These are phyloP conservation scores for Sinella curviseta DNA, from an alignment of 1,140 invertebrate genomes.

Conservation along the genomic window DNA sequence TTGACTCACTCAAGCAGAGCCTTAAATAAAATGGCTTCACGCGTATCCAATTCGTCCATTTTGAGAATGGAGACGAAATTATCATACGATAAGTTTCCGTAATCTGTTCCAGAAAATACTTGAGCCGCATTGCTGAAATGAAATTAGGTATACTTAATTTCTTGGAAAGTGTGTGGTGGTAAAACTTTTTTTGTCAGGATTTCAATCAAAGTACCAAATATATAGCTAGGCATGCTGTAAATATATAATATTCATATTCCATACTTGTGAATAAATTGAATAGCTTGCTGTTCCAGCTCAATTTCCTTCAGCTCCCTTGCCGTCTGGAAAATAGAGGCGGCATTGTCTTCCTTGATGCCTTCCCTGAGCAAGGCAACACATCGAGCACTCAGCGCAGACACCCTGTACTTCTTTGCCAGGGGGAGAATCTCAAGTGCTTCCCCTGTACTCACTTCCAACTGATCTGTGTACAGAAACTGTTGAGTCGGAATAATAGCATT, in stretches of 20 bases:
- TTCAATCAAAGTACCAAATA: too few species aligned
- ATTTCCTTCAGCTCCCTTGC: conserved; percentile 36
- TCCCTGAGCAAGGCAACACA: conserved; percentile 8
- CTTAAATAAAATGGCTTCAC: conserved; percentile 26
- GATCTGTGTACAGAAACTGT: conserved; percentile 29
- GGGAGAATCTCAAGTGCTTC: conserved; percentile 34
- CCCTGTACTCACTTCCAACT: background rate
- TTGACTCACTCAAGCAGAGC: conserved; percentile 16
- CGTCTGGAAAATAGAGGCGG: conserved; percentile 23
- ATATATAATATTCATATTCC: background rate
- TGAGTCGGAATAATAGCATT: conserved; percentile 1
- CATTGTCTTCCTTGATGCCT: conserved; percentile 13
- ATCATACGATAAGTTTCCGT: background rate
- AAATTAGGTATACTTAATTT: too few species aligned
- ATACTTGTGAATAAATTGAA: conserved; percentile 33
- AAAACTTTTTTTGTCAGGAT: conserved; percentile 11
- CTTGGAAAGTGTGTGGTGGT: too few species aligned
- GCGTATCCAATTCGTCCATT: conserved; percentile 29
- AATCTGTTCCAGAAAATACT: conserved; percentile 23
- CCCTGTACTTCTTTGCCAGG: conserved; percentile 31
- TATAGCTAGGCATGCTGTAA: too few species aligned
- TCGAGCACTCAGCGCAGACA: conserved; percentile 20
- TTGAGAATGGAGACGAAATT: conserved; percentile 7
- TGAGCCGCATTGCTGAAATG: background rate
- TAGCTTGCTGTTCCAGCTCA: conserved; percentile 32